A percentile compares a stretch with the other conserved stretches of the same genome.
Evolutionary conservation across 2,888 invertebrate genomes (phyloP).

Genomic region (Deilephila elpenor): DNA sequence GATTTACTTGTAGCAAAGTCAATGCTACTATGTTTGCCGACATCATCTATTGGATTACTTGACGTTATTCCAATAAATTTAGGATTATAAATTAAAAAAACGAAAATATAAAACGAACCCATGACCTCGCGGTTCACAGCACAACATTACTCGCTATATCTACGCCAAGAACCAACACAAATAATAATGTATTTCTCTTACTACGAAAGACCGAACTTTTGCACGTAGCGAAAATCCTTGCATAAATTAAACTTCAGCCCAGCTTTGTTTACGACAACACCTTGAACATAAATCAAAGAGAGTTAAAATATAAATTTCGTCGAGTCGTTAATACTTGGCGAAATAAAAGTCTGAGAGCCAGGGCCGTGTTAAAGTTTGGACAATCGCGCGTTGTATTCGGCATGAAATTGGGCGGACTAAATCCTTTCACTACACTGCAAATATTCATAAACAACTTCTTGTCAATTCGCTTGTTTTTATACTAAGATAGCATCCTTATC

Average conservation of each 20-base stretch:
- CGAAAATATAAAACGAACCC: too few species aligned
- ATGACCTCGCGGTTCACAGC: background rate
- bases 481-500: background rate
- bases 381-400: background rate
- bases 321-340: constrained; percentile 23
- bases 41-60: too few species aligned
- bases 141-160: background rate
- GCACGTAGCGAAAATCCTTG: background rate
- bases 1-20: too few species aligned
- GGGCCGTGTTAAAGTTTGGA: constrained; percentile 19
- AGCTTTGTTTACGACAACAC: background rate
- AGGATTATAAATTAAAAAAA: too few species aligned
- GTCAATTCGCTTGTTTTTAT: background rate
- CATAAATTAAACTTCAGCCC: background rate
- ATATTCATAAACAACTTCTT: too few species aligned
- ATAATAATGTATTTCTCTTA: background rate
- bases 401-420: too few species aligned
- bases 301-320: constrained; percentile 46
- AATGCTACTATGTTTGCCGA: too few species aligned
- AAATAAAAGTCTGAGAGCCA: constrained; percentile 6
- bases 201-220: background rate
- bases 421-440: too few species aligned
- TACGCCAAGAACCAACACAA: background rate
- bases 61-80: too few species aligned
- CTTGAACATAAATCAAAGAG: constrained; percentile 26